These are phyloP conservation scores for Antitype chi DNA, from an alignment of 2,888 invertebrate genomes.

Conservation along the genomic window DNA sequence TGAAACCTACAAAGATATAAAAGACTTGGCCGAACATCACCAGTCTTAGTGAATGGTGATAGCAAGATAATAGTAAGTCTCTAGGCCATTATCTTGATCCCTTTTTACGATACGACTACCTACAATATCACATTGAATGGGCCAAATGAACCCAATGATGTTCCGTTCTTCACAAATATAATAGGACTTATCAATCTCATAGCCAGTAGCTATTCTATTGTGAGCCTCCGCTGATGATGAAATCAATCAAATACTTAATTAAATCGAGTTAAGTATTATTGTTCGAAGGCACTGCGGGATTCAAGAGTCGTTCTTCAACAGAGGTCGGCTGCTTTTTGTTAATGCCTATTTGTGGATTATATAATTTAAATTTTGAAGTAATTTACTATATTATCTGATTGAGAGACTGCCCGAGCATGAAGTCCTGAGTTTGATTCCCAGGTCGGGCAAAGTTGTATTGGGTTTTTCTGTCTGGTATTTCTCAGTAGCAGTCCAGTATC, in stretches of 20 bases:
- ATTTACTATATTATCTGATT: too few species aligned
- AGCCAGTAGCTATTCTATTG: constrained; percentile 26
- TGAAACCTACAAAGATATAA: not conserved
- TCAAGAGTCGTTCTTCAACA: constrained; percentile 8
- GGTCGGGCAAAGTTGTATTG: too few species aligned
- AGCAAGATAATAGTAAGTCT: not conserved
- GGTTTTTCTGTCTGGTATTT: too few species aligned
- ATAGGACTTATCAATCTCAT: constrained; percentile 43
- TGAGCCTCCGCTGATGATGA: constrained; percentile 8
- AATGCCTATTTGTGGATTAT: not conserved
- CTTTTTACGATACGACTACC: not conserved
- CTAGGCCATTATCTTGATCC: not conserved
- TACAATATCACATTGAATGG: constrained; percentile 14
- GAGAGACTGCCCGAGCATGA: too few species aligned
- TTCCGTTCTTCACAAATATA: constrained; percentile 31
- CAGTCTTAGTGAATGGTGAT: not conserved
- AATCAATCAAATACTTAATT: constrained; percentile 56
- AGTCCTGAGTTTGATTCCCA: too few species aligned
- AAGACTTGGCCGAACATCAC: not conserved
- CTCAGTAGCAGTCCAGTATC: too few species aligned
- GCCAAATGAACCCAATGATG: constrained; percentile 19
- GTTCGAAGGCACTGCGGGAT: constrained; percentile 8
- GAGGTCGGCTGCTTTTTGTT: not conserved
- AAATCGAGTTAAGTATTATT: constrained; percentile 46
- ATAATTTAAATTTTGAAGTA: not conserved